These are phyloP conservation scores for Rhipidura dahli DNA, from an alignment of 2,113 vertebrate genomes.

Conservation along the genomic window DNA sequence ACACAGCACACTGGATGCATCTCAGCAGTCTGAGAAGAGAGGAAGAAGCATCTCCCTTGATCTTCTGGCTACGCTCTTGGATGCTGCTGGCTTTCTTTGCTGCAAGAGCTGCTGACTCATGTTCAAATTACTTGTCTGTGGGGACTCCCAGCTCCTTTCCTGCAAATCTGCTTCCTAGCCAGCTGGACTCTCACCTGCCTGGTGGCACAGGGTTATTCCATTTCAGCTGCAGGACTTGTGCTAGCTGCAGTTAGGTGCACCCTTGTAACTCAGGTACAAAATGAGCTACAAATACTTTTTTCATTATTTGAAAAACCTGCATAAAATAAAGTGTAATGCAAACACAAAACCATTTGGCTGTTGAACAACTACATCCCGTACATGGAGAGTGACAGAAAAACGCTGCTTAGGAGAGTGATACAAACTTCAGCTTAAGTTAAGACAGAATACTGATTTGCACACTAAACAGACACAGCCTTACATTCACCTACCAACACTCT, in stretches of 20 bases:
- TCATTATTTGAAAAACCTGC: background rate
- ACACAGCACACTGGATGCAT: rapidly evolving
- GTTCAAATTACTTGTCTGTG: background rate
- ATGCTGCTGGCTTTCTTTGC: background rate
- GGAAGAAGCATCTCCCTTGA: background rate
- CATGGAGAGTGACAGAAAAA: background rate
- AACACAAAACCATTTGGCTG: background rate
- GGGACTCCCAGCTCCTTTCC: background rate
- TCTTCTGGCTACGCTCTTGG: background rate
- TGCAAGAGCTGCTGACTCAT: background rate
- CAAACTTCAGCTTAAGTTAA: background rate
- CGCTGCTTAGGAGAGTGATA: background rate
- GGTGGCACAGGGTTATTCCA: background rate
- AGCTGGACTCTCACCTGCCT: background rate
- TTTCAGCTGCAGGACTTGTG: background rate
- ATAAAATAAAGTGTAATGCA: background rate
- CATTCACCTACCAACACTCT: background rate
- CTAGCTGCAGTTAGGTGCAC: background rate
- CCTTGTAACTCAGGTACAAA: background rate
- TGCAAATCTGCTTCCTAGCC: background rate
- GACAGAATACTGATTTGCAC: background rate
- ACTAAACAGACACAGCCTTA: background rate
- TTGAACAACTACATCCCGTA: rapidly evolving
- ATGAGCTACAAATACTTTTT: background rate
- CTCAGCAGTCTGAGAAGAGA: background rate